Conservation (phyloP, 2,888 invertebrate genomes). For the Melinaea marsaeus region DNA sequence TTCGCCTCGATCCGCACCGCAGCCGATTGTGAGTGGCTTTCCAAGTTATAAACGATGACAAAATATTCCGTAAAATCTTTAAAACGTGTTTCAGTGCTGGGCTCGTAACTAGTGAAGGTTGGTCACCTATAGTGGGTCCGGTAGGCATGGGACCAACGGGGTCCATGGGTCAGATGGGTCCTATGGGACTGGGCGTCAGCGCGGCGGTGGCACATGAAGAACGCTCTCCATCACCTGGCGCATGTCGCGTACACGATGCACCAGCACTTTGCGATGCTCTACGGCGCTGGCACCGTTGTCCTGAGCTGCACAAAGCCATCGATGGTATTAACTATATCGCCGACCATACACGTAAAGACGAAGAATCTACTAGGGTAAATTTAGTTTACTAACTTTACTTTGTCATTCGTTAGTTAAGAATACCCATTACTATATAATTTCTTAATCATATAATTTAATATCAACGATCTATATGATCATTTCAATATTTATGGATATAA, state of each 20-base stretch:
- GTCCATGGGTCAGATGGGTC: slow-evolving; percentile 31
- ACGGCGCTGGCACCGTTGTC: slow-evolving; percentile 92
- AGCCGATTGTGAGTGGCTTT: slow-evolving; percentile 64
- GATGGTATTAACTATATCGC: slow-evolving; percentile 95
- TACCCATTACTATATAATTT: no score
- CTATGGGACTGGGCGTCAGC: slow-evolving; percentile 24
- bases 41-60: no score
- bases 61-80: no score
- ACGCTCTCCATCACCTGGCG: slow-evolving; percentile 70
- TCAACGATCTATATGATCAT: no score
- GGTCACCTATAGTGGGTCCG: slow-evolving; percentile 34
- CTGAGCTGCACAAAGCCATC: slow-evolving; percentile 94
- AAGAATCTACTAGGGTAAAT: slow-evolving; percentile 92
- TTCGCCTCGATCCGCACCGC: slow-evolving; percentile 80
- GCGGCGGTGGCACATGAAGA: slow-evolving; percentile 37
- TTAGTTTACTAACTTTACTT: no score
- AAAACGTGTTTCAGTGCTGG: slow-evolving; percentile 45
- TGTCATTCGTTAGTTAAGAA: no score
- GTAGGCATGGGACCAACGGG: slow-evolving; percentile 30
- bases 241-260: slow-evolving; percentile 76
- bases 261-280: slow-evolving; percentile 79
- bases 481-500: background rate
- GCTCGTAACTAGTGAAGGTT: slow-evolving; percentile 41
- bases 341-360: slow-evolving; percentile 93
- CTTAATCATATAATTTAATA: no score